Evolutionary conservation across 2,797 vertebrate genomes (phyloP).

Genomic region (Falco cherrug): DNA sequence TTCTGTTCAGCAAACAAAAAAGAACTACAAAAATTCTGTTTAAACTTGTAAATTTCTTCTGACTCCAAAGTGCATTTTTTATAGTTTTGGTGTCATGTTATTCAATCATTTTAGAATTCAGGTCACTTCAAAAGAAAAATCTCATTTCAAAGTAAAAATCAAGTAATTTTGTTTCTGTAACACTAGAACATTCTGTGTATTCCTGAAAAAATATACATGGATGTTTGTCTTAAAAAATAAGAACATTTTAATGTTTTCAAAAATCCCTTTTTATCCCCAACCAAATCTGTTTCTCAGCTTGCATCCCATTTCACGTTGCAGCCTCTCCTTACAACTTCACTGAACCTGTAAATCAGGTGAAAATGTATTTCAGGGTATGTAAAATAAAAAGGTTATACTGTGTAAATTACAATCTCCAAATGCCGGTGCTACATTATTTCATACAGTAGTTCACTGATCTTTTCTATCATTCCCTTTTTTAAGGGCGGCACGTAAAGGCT

Average conservation of each 20-base stretch:
- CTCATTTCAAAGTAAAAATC: neutral
- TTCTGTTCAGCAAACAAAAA: neutral
- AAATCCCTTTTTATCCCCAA: neutral
- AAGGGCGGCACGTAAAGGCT: neutral
- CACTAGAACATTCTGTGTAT: neutral
- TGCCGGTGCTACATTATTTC: neutral
- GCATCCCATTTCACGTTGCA: neutral
- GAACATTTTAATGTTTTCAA: neutral
- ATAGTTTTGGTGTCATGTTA: neutral
- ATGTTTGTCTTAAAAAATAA: neutral
- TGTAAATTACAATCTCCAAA: conserved; percentile 4
- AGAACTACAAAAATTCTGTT: neutral
- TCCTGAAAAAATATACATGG: neutral
- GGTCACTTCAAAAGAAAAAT: neutral
- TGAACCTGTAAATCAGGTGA: conserved; percentile 11
- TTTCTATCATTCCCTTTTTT: neutral
- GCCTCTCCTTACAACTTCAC: neutral
- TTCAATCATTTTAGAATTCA: neutral
- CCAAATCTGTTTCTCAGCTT: neutral
- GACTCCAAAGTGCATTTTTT: neutral
- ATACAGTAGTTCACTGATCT: neutral
- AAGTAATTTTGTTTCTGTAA: neutral
- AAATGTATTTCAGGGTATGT: neutral
- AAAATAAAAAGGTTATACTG: conserved; percentile 34
- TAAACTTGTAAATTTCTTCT: neutral